phyloP scores from a whole-genome alignment of 2,888 invertebrate genomes.

The Marronus borbonicus region DNA sequence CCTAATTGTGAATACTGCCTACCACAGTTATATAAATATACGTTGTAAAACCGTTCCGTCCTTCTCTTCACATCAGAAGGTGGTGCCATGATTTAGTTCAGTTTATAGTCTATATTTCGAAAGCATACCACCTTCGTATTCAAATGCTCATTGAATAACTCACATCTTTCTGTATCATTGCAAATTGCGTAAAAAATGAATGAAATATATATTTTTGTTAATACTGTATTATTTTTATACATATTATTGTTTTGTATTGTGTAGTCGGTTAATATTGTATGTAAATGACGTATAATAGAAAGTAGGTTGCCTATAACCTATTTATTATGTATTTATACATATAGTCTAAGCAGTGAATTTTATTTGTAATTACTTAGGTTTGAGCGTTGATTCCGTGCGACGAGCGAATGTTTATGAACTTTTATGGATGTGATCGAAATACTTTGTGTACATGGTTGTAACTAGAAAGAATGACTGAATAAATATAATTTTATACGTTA shows the following conservation, averaged over 20 bases:
- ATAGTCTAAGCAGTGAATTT: slow-evolving; percentile 30
- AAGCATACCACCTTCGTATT: background rate
- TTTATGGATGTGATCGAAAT: slow-evolving; percentile 6
- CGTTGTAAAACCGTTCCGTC: background rate
- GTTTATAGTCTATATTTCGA: background rate
- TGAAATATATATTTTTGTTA: slow-evolving; percentile 35
- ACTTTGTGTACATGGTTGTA: slow-evolving; percentile 40
- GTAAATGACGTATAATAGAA: slow-evolving; percentile 26
- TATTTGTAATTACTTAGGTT: slow-evolving; percentile 33
- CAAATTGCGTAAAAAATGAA: background rate
- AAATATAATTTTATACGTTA: slow-evolving; percentile 42
- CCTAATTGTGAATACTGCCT: slow-evolving; percentile 4
- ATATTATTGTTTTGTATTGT: slow-evolving; percentile 35
- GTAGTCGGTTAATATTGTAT: slow-evolving; percentile 24
- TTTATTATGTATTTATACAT: slow-evolving; percentile 34
- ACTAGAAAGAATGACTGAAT: slow-evolving; percentile 48
- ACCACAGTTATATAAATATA: slow-evolving; percentile 4
- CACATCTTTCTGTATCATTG: background rate
- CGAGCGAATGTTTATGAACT: slow-evolving; percentile 1
- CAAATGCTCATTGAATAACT: background rate
- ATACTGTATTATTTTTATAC: slow-evolving; percentile 37
- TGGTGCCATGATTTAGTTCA: background rate
- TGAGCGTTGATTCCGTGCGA: background rate
- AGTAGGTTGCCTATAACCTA: slow-evolving; percentile 19
- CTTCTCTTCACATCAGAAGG: background rate